Conservation (phyloP, 1,140 invertebrate species). For the Venturia canescens region DNA sequence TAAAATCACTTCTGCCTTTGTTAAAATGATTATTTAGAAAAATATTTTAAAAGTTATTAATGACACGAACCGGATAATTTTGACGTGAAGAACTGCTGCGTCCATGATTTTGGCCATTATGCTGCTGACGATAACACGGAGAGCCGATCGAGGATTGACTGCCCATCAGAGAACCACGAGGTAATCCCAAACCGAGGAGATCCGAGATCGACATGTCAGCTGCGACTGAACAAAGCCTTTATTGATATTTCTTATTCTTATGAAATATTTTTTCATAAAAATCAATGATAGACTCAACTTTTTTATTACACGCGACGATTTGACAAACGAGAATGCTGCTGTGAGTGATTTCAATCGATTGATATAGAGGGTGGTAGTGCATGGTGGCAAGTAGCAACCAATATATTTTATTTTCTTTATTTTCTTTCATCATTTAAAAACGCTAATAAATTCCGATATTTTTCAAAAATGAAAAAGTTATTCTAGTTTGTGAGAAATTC, state of each 20-base stretch:
- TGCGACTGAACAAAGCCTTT: slow-evolving; percentile 25
- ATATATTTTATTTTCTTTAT: no score
- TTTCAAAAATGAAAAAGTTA: no score
- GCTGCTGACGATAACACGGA: slow-evolving; percentile 59
- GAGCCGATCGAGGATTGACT: slow-evolving; percentile 62
- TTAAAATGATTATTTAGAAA: background rate
- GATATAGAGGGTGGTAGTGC: slow-evolving; percentile 11
- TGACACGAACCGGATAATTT: slow-evolving; percentile 62
- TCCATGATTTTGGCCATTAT: slow-evolving; percentile 64
- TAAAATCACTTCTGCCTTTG: background rate
- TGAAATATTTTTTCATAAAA: no score
- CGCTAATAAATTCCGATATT: no score
- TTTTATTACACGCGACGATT: slow-evolving; percentile 2
- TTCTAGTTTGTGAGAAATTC: no score
- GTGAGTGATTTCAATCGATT: background rate
- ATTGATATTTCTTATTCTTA: no score
- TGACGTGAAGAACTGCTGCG: slow-evolving; percentile 60
- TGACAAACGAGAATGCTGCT: slow-evolving; percentile 25
- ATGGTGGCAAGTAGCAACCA: no score
- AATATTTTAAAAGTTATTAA: no score
- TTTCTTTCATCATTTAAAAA: no score
- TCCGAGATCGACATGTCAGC: slow-evolving; percentile 77
- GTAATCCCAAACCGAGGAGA: slow-evolving; percentile 77
- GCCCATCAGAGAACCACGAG: slow-evolving; percentile 75
- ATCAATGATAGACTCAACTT: slow-evolving; percentile 39